Evolutionary conservation across 2,888 invertebrate species (phyloP), one percentile per base, ranked within the genome.

Genomic region (Drosophila aldrichi): DNA sequence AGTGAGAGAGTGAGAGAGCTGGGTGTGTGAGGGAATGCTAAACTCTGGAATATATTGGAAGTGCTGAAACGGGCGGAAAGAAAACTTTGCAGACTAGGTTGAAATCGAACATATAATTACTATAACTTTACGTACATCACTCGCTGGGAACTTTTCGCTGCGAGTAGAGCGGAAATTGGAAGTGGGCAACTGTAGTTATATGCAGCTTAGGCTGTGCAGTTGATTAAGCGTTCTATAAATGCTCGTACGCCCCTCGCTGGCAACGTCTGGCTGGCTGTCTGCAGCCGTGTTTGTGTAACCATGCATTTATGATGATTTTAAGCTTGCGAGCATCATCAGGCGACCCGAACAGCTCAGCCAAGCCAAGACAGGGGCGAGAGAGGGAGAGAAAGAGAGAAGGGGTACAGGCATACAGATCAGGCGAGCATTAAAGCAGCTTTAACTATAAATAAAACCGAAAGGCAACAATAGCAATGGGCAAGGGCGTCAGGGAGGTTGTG

Each of bases 221-320:
- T 16, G 16, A 1, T 52, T 10, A 29, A 16, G 9, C 34, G 9
- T 1, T n/a, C 40, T 40, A 14, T 3, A 32, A 54, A 57, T 57
- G n/a, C 12, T 41, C 9, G 6, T n/a, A n/a, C 20, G 20, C 8
- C 32, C 52, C 72, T 60, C 62, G 65, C 12, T 57, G 10, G 29
- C 14, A 29, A 48, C 18, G 62, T 68, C 66, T 63, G 70, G 44
- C 48, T 38, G 43, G 22, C 54, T 36, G 69, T 67, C 69, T 69
- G 55, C 41, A 55, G 55, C 49, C 51, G 34, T 61, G 70, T 83
- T 64, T 81, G 79, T 75, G 77, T 82, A 83, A 65, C 78, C 82
- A 80, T 89, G 85, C 90, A 88, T 86, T 86, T 89, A 89, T 89
- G 90, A 86, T 89, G 88, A 89, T 89, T 89, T 86, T 57, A 89